Base-by-base conservation (phyloP, 2,888 invertebrate species). In the Gortyna flavago region DNA sequence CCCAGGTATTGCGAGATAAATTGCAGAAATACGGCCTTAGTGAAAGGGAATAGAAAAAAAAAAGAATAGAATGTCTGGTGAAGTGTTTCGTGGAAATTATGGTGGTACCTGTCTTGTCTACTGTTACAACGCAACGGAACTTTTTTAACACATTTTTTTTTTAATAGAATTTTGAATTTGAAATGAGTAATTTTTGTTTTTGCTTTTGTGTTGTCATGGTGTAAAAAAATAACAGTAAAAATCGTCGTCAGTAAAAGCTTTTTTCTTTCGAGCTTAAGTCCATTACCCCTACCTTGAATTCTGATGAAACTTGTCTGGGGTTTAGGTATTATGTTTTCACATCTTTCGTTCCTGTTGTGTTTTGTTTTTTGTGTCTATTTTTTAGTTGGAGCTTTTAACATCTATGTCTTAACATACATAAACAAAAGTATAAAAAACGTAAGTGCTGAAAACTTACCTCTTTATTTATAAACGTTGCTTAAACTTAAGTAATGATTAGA, bases 1-100 rank as follows among this genome's bases (percentile, higher is more conserved):
- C 87, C 87, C 79, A 82, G 82, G 82, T 86, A 80, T 75, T 68
- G 75, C 77, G 67, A 79, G 80, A 85, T 87, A 85, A 84, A 86
- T 89, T 82, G 74, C 73, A 72, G 84, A 62, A 79, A 79, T 79
- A 87, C 85, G 74, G 54, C 51, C 48, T 66, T 81, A 81, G 77
- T 72, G 64, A 79, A 86, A 82, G 72, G 57, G 44, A 44, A 13
- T 41, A 41, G 11, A 41, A 41, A 44, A 13, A 1, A 44, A 44
- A 44, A 44, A 0, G 75, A 76, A 77, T 57, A 61, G 57, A 85
- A 87, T 87, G 86, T 85, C 88, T 84, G 84, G 86, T 89, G 59
- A 51, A 84, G 75, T 73, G 75, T 54, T 75, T 11, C 35, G 35
- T n/a, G 70, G 67, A 61, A 73, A 67, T 84, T 80, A 61, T 59